Base-by-base conservation (phyloP, 2,888 invertebrate genomes). In the Autographa pulchrina region DNA sequence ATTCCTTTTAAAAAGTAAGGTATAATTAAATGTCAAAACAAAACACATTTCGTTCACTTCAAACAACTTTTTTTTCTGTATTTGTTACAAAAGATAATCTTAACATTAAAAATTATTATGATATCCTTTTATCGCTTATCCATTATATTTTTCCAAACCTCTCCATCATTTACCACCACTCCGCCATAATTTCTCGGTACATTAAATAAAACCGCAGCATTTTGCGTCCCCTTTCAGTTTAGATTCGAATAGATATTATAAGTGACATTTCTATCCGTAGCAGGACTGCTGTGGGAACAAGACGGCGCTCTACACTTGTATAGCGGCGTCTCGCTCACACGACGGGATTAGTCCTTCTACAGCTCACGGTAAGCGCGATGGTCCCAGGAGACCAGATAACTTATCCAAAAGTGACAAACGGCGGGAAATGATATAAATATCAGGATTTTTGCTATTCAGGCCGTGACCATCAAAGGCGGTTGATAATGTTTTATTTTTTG, bases 381-480 rank as follows among this genome's bases (percentile, higher is more conserved):
- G 54, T 1, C 77, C 70, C 73, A 69, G 69, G 78, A 71, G 75
- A 62, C 4, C 4, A 31, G 76, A 78, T 80, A 76, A 76, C 72
- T 70, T 75, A 76, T 63, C 74, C 16, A 64, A 70, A 77, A 76
- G 65, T 80, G 84, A 82, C 84, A 84, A 82, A 84, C 77, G 59
- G 74, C 65, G 68, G 63, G 54, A 31, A 62, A 67, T 54, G 65
- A 65, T 70, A 68, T 77, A 71, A 79, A 76, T 83, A 81, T 79
- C 75, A 58, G 72, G 70, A 79, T 74, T 75, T 72, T 16, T 71
- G 65, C 56, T 68, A 63, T 65, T 62, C 63, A 13, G 41, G 31
- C 43, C 41, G 48, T 71, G 73, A 75, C 66, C 64, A 62, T 68
- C 61, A 62, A 69, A 62, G 70, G 72, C 74, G 65, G 74, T 74